These are phyloP conservation scores for Schizopygopsis malacanthus DNA, from an alignment of 2,797 vertebrate species.

Conservation along the genomic window DNA sequence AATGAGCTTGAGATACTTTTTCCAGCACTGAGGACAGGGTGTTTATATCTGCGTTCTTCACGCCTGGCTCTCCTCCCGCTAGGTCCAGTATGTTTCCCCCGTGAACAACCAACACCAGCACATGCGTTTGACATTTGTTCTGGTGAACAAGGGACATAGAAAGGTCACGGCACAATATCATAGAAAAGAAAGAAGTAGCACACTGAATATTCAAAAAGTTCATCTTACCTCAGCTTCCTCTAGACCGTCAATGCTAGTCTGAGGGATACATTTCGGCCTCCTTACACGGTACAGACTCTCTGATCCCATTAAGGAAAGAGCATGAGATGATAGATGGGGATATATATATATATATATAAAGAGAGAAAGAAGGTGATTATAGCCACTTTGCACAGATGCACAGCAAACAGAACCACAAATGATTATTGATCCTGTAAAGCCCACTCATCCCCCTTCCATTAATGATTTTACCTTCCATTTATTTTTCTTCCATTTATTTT, in stretches of 20 bases:
- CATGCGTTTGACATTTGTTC: conserved; percentile 88
- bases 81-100: conserved; percentile 94
- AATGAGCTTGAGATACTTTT: conserved; percentile 90
- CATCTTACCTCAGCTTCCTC: conserved; percentile 89
- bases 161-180: conserved; percentile 6
- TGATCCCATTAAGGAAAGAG: conserved; percentile 62
- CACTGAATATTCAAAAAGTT: conserved; percentile 1
- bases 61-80: conserved; percentile 83
- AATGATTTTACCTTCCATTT: conserved; percentile 66
- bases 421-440: conserved; percentile 65
- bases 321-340: conserved; percentile 24
- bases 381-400: conserved; percentile 58
- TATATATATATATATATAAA: neutral
- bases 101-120: conserved; percentile 92
- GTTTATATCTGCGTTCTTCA: conserved; percentile 87
- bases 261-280: conserved; percentile 83
- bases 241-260: conserved; percentile 90
- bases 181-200: conserved; percentile 6
- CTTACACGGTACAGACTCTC: conserved; percentile 87
- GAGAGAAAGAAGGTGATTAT: conserved; percentile 30
- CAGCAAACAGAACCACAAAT: conserved; percentile 59
- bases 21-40: conserved; percentile 91
- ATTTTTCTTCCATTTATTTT: conserved; percentile 61
- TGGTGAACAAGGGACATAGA: conserved; percentile 54
- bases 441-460: conserved; percentile 61